phyloP scores from a whole-genome alignment of 2,888 invertebrate genomes.

The Parnassius apollo region DNA sequence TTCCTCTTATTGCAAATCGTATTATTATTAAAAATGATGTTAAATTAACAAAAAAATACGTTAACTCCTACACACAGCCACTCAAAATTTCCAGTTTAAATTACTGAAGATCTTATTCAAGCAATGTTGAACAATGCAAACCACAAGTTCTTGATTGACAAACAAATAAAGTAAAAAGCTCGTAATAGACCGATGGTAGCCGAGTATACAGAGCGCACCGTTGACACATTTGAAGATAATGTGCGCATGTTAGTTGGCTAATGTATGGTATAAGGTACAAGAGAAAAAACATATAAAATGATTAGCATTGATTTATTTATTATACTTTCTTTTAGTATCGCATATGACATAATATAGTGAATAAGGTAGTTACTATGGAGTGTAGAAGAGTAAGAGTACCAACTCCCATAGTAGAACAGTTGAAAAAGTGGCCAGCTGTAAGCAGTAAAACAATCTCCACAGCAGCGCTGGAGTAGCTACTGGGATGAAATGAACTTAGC shows the following conservation, averaged over 20 bases:
- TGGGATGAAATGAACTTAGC: too few relatives aligned
- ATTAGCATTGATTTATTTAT: neutral
- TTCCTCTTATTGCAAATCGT: too few relatives aligned
- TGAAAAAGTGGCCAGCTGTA: too few relatives aligned
- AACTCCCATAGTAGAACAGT: too few relatives aligned
- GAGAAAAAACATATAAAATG: neutral
- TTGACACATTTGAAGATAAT: conserved; percentile 80
- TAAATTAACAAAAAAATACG: neutral
- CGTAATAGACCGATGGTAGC: conserved; percentile 54
- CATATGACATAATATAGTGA: too few relatives aligned
- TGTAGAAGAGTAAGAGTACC: too few relatives aligned
- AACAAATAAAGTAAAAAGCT: conserved; percentile 37
- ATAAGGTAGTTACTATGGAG: too few relatives aligned
- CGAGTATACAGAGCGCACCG: conserved; percentile 67
- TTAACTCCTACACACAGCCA: neutral
- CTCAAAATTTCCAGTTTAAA: conserved; percentile 6
- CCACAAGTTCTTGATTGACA: conserved; percentile 34
- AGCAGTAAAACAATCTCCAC: too few relatives aligned
- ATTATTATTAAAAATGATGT: neutral
- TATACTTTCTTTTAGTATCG: neutral
- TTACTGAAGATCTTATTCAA: conserved; percentile 3
- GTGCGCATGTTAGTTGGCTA: conserved; percentile 64
- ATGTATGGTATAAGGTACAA: conserved; percentile 35
- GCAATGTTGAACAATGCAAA: conserved; percentile 16
- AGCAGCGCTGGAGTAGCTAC: too few relatives aligned